Evolutionary conservation across 2,113 vertebrate species (phyloP), one percentile per base, ranked within the genome.

Genomic region (Elgaria multicarinata): DNA sequence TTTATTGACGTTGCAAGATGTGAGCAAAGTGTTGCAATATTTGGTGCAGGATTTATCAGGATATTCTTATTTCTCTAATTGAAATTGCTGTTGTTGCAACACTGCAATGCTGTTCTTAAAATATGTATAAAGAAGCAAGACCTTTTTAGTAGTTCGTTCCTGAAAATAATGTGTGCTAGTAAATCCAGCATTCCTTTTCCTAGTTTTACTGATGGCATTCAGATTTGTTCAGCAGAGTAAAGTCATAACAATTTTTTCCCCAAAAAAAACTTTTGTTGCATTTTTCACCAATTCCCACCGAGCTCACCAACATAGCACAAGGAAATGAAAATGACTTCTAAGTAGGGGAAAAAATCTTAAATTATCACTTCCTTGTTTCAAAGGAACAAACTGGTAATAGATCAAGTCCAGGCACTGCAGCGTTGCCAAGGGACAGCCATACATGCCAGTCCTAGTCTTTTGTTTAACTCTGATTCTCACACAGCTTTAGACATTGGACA

Each of bases 241-340:
- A 81, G 22, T 76, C 88, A 83, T 87, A n/a, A n/a, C n/a, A n/a
- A n/a, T n/a, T n/a, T n/a, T n/a, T n/a, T n/a, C n/a, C n/a, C n/a
- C n/a, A n/a, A n/a, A n/a, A n/a, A n/a, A n/a, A n/a, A 87, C 92
- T 24, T 55, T 86, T 10, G 0, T 71, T 93, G 87, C 76, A 87
- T 1, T 78, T 93, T 94, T 36, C 81, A 10, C 79, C 85, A 67
- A 75, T 86, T 93, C 31, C 5, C 28, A 3, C 9, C 9, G 33
- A 58, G 75, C n/a, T 76, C 1, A 16, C 84, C 85, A 79, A 82
- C 2, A 77, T 90, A 79, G 8, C 85, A 77, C 62, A 10, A 90
- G 75, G 71, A 44, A 31, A 87, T 85, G 64, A 87, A 13, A 0
- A 8, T 86, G 86, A n/a, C 87, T 94, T 91, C 64, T 88, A 72